phyloP scores from a whole-genome alignment of 2,113 vertebrate genomes.

The Heterotilapia buettikoferi region DNA sequence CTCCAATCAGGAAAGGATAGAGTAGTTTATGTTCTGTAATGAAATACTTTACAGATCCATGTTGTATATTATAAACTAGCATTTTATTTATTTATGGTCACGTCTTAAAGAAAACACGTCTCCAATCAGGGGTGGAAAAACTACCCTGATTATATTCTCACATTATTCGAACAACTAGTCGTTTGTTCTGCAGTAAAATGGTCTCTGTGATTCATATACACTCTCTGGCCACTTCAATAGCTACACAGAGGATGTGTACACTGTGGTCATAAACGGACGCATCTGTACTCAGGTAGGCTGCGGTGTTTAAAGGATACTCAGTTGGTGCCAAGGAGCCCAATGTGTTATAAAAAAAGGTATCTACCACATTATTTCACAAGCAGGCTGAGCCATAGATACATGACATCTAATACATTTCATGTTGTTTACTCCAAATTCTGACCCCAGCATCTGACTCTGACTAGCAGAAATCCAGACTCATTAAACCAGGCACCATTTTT shows the following conservation, averaged over 20 bases:
- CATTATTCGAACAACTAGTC: background rate
- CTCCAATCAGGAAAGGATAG: background rate
- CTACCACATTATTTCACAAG: background rate
- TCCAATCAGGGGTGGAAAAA: background rate
- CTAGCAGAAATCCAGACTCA: background rate
- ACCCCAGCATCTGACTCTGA: background rate
- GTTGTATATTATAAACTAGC: background rate
- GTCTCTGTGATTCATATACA: background rate
- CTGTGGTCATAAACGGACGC: background rate
- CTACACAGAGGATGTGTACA: background rate
- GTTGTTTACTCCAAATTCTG: background rate
- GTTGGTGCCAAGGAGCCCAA: background rate
- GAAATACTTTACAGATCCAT: background rate
- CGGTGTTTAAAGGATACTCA: background rate
- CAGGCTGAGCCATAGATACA: background rate
- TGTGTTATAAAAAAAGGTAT: no score
- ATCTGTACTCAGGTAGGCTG: background rate
- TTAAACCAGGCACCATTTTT: background rate
- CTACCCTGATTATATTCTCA: background rate
- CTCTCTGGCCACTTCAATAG: background rate
- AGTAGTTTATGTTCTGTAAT: background rate
- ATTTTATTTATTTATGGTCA: background rate
- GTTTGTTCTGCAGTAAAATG: background rate
- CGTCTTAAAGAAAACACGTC: background rate
- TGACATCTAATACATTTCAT: background rate